phyloP scores from a whole-genome alignment of 2,888 invertebrate genomes.

The Osmoderma eremita region DNA sequence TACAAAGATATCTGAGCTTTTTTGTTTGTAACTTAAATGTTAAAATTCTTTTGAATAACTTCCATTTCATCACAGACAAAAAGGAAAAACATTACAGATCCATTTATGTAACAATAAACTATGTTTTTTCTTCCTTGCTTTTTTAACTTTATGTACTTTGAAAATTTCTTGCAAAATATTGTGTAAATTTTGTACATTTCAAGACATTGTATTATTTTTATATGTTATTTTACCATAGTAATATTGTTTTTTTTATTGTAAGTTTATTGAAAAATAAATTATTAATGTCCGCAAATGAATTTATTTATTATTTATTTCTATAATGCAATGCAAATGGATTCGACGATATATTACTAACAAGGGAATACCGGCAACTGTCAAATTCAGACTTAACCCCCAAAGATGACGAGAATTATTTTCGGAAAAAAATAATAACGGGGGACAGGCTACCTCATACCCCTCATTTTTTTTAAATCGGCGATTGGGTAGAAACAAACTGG shows the following conservation, averaged over 20 bases:
- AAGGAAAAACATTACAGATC: no score
- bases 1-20: conserved; percentile 13
- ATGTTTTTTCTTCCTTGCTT: conserved; percentile 1
- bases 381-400: no score
- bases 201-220: conserved; percentile 42
- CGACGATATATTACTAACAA: no score
- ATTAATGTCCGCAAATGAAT: conserved; percentile 18
- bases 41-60: neutral
- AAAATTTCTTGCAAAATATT: conserved; percentile 20
- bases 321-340: no score
- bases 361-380: no score
- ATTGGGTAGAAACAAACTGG: no score
- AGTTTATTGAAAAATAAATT: conserved; percentile 37
- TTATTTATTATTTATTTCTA: no score
- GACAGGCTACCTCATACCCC: no score
- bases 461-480: no score
- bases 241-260: conserved; percentile 42
- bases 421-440: no score
- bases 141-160: neutral
- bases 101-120: neutral
- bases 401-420: no score
- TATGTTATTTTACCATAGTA: conserved; percentile 44
- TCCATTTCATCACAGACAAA: neutral
- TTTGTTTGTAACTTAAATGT: conserved; percentile 2
- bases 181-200: conserved; percentile 41